Base-by-base conservation (phyloP, 2,797 vertebrate genomes). In the Leuciscus waleckii region DNA sequence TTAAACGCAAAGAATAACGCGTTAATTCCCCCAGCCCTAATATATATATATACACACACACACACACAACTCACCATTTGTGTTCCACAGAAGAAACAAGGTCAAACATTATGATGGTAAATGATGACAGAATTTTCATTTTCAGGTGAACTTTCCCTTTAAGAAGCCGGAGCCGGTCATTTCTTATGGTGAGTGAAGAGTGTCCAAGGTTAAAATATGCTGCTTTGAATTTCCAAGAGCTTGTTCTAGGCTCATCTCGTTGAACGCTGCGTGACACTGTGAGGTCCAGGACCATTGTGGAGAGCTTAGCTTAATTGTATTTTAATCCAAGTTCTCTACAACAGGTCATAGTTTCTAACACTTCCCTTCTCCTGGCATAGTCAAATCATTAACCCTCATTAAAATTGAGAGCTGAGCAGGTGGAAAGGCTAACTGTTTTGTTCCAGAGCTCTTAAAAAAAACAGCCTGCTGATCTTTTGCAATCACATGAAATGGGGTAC, bases 371-470 rank as follows among this genome's bases (percentile, higher is more conserved):
- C 81, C 68, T 69, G 73, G 63, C 58, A 65, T 78, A 83, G 86
- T 77, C 84, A 88, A 89, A 86, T 79, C 87, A 89, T 87, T 90
- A 90, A 89, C 81, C 85, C 76, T 88, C 85, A 89, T 89, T 89
- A 87, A 81, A 83, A 87, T 83, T 81, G n/a, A 84, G 79, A 85
- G 81, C 67, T 76, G 41, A 51, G 26, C 9, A 70, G 82, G 41
- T 68, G 32, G 56, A 54, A 69, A 58, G 82, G 84, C 46, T 87
- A 83, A 86, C 35, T 61, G 82, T 70, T 76, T 71, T 79, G 74
- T 81, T 87, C 79, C 35, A 68, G 41, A 43, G 81, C 58, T 61
- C 56, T 69, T 32, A 82, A 78, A 81, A 77, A 76, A 63, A 68
- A 67, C 56, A 37, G 54, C 13, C 19, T 49, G 81, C 86, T 82